Percentiles rank a stretch among this genome's conserved stretches.
phyloP scores from a whole-genome alignment of 2,888 invertebrate genomes.

The Sthenelais limicola region DNA sequence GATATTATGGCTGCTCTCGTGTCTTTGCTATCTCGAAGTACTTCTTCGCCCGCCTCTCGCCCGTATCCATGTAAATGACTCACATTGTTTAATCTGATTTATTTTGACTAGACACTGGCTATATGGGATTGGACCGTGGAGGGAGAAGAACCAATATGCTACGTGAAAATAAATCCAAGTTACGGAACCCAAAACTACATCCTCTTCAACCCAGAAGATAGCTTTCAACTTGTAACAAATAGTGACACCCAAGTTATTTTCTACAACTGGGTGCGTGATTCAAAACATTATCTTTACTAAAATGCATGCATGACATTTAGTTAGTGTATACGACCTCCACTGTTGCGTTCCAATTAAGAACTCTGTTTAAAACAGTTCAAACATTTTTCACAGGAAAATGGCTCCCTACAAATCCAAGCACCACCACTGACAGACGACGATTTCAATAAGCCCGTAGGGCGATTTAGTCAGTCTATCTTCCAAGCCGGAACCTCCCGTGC shows the following conservation, averaged over 20 bases:
- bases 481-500: constrained; percentile 65
- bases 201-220: constrained; percentile 69
- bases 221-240: constrained; percentile 69
- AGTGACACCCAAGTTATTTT: constrained; percentile 71
- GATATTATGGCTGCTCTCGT: too few species aligned
- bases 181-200: constrained; percentile 69
- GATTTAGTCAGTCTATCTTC: constrained; percentile 71
- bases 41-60: too few species aligned
- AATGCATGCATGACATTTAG: too few species aligned
- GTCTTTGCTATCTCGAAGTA: too few species aligned
- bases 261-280: constrained; percentile 68
- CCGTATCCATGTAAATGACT: not conserved
- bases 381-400: constrained; percentile 45
- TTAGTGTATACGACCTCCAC: not conserved
- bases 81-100: constrained; percentile 13
- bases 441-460: constrained; percentile 72
- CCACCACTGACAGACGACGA: constrained; percentile 71
- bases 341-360: not conserved
- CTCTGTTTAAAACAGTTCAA: not conserved
- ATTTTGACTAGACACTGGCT: constrained; percentile 60
- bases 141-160: constrained; percentile 68
- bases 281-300: too few species aligned
- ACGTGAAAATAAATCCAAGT: constrained; percentile 48
- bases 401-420: constrained; percentile 64
- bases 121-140: constrained; percentile 73